Base-by-base conservation (phyloP, 2,888 invertebrate species). In the Hypomecis punctinalis region DNA sequence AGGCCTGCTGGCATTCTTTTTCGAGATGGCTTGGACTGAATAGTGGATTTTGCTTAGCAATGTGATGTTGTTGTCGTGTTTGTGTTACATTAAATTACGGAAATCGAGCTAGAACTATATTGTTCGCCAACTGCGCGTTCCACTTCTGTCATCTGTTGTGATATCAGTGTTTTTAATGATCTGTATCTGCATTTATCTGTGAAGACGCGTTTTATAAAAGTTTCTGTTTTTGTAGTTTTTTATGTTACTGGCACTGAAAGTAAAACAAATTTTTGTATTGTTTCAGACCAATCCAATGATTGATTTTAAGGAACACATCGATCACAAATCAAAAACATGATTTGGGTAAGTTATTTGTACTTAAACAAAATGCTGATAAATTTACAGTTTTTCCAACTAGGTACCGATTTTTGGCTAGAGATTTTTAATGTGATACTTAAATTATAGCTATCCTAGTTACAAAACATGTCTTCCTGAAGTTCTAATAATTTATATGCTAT, bases 41-140 rank as follows among this genome's bases (percentile, higher is more conserved):
- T 78, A 72, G 72, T 67, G 76, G 82, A 81, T 80, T 82, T 83
- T 74, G 79, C 82, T 84, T 79, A 78, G 80, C 77, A 83, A 78
- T 78, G 78, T 78, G 79, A 80, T 74, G 80, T 79, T 83, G 82
- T 82, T 85, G 80, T 84, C 80, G 80, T 86, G 82, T 87, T 88
- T 88, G 80, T 80, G 74, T 84, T 83, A 80, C 81, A 83, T 87
- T 85, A 82, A 86, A 87, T 86, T 85, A 83, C 78, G 77, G 81
- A 82, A 79, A 76, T 75, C 75, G 80, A 79, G 81, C 82, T 80
- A 80, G 81, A 81, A 82, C 78, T 83, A 83, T 80, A 85, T 85
- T 84, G 82, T 86, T 76, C 76, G 77, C 67, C 68, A 68, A 72
- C 66, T 68, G 76, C 74, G 77, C 75, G 77, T 72, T 73, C 66